Evolutionary conservation across 2,113 vertebrate species (phyloP), one percentile per base, ranked within the genome.

Genomic region (Megalops atlanticus): DNA sequence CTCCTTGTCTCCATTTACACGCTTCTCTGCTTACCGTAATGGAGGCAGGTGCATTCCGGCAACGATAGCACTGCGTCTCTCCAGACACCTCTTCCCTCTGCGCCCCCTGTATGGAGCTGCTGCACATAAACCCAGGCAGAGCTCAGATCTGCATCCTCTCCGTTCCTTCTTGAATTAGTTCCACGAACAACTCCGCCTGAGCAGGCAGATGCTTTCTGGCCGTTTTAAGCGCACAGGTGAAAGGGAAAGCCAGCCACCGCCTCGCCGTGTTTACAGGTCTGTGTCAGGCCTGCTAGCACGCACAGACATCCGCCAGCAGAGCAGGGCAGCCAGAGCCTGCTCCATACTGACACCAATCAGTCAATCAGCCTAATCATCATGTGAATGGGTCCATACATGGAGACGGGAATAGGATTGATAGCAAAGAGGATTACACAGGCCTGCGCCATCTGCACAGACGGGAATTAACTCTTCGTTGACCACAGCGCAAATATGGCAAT

Each of bases 391-490:
- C 77, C 78, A 78, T 84, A 81, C 27, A 39, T 11, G 43, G 64
- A 77, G 74, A 79, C 49, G 74, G 76, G 85, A 81, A 76, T 35
- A 47, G 82, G 85, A 85, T 75, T 84, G 80, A 78, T 78, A 71
- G 78, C 12, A 89, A 87, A 89, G 86, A 88, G 86, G 88, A 89
- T 89, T 89, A 87, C 58, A 52, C 80, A 75, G 36, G 81, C 24
- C 76, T 81, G 71, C 71, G 64, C 88, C 88, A 86, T 87, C 88
- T 89, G 88, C 82, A 79, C 40, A 76, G 77, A 75, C 71, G 39
- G 1, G 80, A 82, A 76, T 87, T 80, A 89, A 84, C 84, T 80
- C 76, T 84, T 77, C 70, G 52, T 8, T 77, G 31, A 49, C 83
- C 72, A 38, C 33, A 27, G 14, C 40, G 8, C 10, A n/a, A 10